These are phyloP conservation scores for Oreochromis niloticus DNA, from an alignment of 2,113 vertebrate genomes.

Conservation along the genomic window DNA sequence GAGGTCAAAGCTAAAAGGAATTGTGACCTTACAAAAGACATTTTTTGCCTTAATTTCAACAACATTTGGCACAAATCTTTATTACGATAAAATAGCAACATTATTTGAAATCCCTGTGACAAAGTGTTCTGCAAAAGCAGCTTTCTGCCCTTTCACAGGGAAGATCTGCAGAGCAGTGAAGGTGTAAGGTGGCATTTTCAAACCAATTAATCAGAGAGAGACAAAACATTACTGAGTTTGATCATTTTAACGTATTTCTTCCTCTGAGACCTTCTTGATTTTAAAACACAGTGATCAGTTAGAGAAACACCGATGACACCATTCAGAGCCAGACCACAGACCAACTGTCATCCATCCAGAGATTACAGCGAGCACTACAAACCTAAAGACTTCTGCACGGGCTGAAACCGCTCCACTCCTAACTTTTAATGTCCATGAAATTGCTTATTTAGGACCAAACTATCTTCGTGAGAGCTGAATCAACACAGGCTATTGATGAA, in stretches of 20 bases:
- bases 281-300: background rate
- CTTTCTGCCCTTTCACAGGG: background rate
- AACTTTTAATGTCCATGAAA: background rate
- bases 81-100: background rate
- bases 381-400: background rate
- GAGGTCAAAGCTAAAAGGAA: background rate
- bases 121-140: background rate
- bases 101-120: fast-evolving
- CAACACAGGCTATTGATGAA: background rate
- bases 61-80: background rate
- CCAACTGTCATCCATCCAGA: background rate
- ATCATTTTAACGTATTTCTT: fast-evolving
- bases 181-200: background rate
- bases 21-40: background rate
- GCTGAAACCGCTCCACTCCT: background rate
- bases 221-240: fast-evolving
- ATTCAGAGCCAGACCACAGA: background rate
- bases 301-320: fast-evolving
- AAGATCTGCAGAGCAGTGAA: background rate
- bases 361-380: background rate
- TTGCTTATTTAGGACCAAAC: background rate
- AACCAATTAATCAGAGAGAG: background rate
- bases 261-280: background rate
- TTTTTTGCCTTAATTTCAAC: fast-evolving
- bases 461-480: background rate